Conservation (phyloP, 2,113 vertebrate genomes). For the Sakesphorus luctuosus region DNA sequence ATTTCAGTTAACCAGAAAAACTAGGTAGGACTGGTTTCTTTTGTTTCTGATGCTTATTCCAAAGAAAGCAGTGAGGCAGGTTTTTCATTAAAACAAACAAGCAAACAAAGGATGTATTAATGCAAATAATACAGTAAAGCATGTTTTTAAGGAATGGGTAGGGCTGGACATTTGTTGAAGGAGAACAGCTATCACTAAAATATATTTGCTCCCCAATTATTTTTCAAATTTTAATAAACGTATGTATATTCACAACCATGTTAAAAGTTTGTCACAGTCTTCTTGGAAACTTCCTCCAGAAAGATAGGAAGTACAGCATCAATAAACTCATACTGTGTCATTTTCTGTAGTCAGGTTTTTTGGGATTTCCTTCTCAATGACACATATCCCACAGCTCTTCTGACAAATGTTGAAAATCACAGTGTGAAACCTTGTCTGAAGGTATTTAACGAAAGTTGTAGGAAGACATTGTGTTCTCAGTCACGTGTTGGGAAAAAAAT, state of each 20-base stretch:
- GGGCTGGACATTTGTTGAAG: not conserved
- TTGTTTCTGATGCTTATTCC: not conserved
- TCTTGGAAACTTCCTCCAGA: not conserved
- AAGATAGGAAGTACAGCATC: not conserved
- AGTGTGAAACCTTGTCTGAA: not conserved
- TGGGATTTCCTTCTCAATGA: not conserved
- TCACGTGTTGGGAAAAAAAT: not conserved
- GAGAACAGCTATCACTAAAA: not conserved
- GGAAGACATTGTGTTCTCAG: not conserved
- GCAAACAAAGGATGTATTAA: not conserved
- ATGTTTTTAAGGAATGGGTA: not conserved
- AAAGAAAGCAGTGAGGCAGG: not conserved
- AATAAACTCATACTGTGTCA: not conserved
- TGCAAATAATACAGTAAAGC: constrained; percentile 23
- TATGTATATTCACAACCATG: not conserved
- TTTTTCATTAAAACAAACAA: constrained; percentile 10
- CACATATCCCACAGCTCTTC: not conserved
- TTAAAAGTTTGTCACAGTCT: not conserved
- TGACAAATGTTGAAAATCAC: not conserved
- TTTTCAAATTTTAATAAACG: not conserved
- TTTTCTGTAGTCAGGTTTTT: not conserved
- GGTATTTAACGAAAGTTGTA: not conserved
- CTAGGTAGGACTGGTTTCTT: not conserved
- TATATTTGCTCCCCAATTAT: not conserved
- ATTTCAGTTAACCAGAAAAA: constrained; percentile 29